Base-by-base conservation (phyloP, 2,113 vertebrate genomes). In the Myodes glareolus region DNA sequence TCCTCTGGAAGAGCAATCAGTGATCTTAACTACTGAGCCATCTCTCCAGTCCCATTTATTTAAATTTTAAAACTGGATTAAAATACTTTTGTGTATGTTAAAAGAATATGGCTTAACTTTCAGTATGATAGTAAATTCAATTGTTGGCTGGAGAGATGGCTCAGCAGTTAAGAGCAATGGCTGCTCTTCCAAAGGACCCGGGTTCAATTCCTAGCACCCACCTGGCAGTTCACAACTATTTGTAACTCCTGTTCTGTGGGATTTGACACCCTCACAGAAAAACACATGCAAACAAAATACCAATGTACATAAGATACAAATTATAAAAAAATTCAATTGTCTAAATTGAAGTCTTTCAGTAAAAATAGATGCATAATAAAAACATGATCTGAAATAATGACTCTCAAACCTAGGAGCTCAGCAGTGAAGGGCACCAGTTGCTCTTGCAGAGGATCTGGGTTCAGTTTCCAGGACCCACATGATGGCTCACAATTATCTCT, bases 321-420 rank as follows among this genome's bases (percentile, higher is more conserved):
- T 70, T 70, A n/a, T n/a, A 4, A 39, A 39, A 21, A 47, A 50
- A 90, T 87, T 95, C 42, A 81, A 78, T 17, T 29, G 16, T 78
- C 21, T 88, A 88, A 90, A 58, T 9, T 76, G 6, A 88, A 96
- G 29, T 70, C 68, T 85, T 88, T 93, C 50, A 92, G 39, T 94
- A 87, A 92, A 95, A 82, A 77, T 11, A 84, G 90, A 81, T 50
- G 58, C 11, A 95, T 68, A 84, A 12, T 45, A 95, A 27, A 96
- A 90, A 52, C 70, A 70, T 85, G 33, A 58, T 67, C 1, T 90
- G 29, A 96, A 93, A 91, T 42, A 91, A 65, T 93, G 50, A 70
- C 14, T 21, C 45, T 90, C 21, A 70, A 87, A 87, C 63, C 23
- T 52, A 85, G 95, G 55, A 88, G n/a, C 11, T 88, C 17, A 94